Evolutionary conservation across 1,140 invertebrate species (phyloP), one percentile per base, ranked within the genome.

Genomic region (Cardiocondyla obscurior): DNA sequence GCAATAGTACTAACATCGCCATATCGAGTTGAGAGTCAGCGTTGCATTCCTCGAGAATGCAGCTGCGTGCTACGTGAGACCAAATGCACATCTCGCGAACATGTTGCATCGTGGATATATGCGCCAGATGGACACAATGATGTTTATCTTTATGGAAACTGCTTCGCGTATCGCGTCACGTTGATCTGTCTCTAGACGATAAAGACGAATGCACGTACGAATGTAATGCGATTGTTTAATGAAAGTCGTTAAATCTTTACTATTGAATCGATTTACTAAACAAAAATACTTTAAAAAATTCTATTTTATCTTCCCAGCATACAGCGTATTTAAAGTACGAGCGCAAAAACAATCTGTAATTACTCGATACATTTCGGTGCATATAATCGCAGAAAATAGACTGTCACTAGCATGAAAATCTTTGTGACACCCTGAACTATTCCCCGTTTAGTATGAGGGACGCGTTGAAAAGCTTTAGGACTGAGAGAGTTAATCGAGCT

Each of bases 401-500:
- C 62, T 42, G 44, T 51, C 46, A 30, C 46, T 8, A 42, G 12
- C 51, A 73, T 10, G 19, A 39, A 42, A 69, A 42, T 53, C 33
- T 53, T 46, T 28, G 25, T 39, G 22, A 79, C 30, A 22, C 16
- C 16, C 44, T 62, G 3, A 62, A 76, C 28, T 46, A 49, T 76
- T 25, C 12, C 25, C 22, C 25, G 25, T 53, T 79, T 46, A 22
- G 62, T 22, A 53, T 30, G 62, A 79, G 46, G 33, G 12, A 79
- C 25, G 19, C 49, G 46, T 42, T 46, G 46, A 77, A 77, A 77
- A 67, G 74, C 60, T 28, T 10, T 8, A 6, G 10, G 14, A 49
- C 36, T 79, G 62, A 36, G 60, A 79, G 62, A 79, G 74, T 42
- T 79, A 79, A 79, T 79, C 62, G 33, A 79, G 62, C 62, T 79